These are phyloP conservation scores for Anolis carolinensis DNA, from an alignment of 2,113 vertebrate genomes.

Conservation along the genomic window DNA sequence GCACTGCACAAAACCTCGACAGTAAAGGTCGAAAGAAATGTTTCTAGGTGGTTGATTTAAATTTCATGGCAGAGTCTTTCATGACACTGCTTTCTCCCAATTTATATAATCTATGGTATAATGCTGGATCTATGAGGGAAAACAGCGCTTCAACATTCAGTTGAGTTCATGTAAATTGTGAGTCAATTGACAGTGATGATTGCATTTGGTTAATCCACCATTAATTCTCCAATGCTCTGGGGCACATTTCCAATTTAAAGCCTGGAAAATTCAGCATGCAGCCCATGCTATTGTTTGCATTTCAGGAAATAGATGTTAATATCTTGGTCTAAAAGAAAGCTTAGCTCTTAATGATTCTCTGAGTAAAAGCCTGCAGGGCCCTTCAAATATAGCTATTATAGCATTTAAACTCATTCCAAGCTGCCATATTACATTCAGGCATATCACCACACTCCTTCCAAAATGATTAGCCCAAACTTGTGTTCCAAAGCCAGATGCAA, in stretches of 20 bases:
- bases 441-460: not conserved
- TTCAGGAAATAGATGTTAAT: constrained; percentile 41
- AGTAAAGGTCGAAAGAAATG: not conserved
- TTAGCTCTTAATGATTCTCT: constrained; percentile 29
- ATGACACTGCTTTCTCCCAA: not conserved
- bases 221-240: constrained; percentile 42
- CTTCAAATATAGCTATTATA: constrained; percentile 31
- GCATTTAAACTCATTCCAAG: constrained; percentile 26
- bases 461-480: constrained; percentile 12
- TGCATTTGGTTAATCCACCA: constrained; percentile 18
- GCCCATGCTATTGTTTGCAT: constrained; percentile 41
- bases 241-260: constrained; percentile 5
- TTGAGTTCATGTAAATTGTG: constrained; percentile 44
- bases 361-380: constrained; percentile 2
- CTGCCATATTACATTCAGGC: constrained; percentile 25
- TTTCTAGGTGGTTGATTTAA: not conserved
- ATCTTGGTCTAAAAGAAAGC: constrained; percentile 9
- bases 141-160: not conserved
- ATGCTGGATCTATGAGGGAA: constrained; percentile 5
- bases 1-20: constrained; percentile 12
- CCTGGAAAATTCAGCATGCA: constrained; percentile 23
- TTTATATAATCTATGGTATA: constrained; percentile 20
- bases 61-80: constrained; percentile 1
- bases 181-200: constrained; percentile 37
- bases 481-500: not conserved